Evolutionary conservation across 2,888 invertebrate species (phyloP).

Genomic region (Pristionchus arcanus): DNA sequence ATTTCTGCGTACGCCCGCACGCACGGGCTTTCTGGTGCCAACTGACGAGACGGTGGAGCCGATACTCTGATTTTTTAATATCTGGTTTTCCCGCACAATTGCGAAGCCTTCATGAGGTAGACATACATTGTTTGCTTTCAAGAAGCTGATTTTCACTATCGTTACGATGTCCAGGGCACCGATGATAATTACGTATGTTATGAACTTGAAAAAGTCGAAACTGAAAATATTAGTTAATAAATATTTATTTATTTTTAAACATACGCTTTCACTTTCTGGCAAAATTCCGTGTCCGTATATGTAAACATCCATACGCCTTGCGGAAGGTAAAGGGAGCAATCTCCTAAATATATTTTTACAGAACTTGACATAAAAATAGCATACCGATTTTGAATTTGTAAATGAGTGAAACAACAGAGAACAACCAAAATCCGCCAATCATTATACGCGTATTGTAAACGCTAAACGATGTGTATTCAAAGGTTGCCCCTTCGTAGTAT

Average conservation of each 20-base stretch:
- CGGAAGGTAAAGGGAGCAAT: background rate
- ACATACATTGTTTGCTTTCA: background rate
- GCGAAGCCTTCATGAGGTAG: too few relatives aligned
- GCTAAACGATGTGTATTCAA: background rate
- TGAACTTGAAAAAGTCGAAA: background rate
- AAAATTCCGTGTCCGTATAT: background rate
- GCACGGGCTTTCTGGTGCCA: too few relatives aligned
- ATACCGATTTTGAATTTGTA: background rate
- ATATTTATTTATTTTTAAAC: background rate
- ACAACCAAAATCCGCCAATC: background rate
- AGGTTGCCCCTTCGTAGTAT: too few relatives aligned
- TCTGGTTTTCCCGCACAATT: background rate
- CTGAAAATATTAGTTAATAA: background rate
- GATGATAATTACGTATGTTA: background rate
- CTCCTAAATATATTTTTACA: background rate
- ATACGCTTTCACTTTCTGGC: background rate
- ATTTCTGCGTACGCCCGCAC: too few relatives aligned
- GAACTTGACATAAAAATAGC: too few relatives aligned
- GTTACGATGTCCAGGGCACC: background rate
- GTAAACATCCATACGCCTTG: background rate
- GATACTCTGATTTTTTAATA: too few relatives aligned
- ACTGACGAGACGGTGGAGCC: too few relatives aligned
- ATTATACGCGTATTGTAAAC: background rate
- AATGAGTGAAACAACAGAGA: background rate
- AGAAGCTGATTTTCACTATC: background rate